Conservation (phyloP, 2,888 invertebrate species). For the Mimachlamys varia region DNA sequence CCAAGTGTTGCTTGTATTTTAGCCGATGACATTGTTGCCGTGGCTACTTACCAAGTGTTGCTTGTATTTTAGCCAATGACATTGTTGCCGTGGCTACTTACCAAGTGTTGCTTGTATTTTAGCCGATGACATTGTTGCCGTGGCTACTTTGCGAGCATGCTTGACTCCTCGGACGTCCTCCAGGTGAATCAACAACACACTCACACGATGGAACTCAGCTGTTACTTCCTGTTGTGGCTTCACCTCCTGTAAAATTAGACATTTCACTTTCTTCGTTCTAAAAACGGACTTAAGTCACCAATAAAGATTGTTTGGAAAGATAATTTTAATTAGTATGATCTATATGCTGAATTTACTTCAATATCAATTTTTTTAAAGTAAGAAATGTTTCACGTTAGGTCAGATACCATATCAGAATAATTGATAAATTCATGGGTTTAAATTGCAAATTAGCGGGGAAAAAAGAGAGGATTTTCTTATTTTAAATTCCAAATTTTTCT, state of each 20-base stretch:
- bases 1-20: conserved; percentile 86
- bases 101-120: conserved; percentile 93
- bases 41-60: conserved; percentile 92
- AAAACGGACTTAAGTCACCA: too few species aligned
- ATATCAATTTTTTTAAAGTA: too few species aligned
- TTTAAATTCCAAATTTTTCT: too few species aligned
- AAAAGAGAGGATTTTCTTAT: too few species aligned
- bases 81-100: conserved; percentile 95
- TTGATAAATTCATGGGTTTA: too few species aligned
- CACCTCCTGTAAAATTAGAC: conserved; percentile 37
- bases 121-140: conserved; percentile 95
- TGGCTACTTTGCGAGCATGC: conserved; percentile 91
- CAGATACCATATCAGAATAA: too few species aligned
- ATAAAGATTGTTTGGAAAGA: too few species aligned
- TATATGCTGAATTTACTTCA: too few species aligned
- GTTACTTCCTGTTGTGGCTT: conserved; percentile 83
- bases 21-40: conserved; percentile 95
- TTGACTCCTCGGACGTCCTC: conserved; percentile 87
- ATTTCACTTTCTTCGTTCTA: too few species aligned
- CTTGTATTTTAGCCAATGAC: conserved; percentile 91
- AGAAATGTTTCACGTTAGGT: too few species aligned
- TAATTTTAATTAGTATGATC: too few species aligned
- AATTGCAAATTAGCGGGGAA: too few species aligned
- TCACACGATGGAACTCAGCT: conserved; percentile 96
- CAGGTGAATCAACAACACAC: conserved; percentile 92